Percentiles rank a stretch among this genome's conserved stretches.
Conservation (phyloP, 2,888 invertebrate genomes). For the Trissolcus brochymenae region DNA sequence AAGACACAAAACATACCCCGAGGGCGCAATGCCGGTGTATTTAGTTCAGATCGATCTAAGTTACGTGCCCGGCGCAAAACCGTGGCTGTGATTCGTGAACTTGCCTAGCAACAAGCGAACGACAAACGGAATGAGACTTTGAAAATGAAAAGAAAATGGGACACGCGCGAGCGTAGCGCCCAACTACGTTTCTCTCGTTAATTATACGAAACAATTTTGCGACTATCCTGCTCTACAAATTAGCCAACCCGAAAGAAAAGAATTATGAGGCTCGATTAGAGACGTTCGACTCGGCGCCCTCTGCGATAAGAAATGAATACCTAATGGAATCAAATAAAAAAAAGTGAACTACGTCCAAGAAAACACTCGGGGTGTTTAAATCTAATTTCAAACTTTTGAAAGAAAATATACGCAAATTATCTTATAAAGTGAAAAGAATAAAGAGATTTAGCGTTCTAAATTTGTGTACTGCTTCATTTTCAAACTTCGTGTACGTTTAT, state of each 20-base stretch:
- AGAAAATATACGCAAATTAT: too few species aligned
- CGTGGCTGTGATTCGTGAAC: slow-evolving; percentile 64
- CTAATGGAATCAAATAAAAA: background rate
- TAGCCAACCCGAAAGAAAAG: slow-evolving; percentile 18
- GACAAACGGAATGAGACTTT: slow-evolving; percentile 54
- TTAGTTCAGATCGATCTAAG: slow-evolving; percentile 66
- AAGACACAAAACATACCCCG: slow-evolving; percentile 56
- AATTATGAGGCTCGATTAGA: slow-evolving; percentile 3
- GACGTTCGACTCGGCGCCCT: too few species aligned
- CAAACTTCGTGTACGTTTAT: too few species aligned
- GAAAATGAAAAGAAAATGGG: slow-evolving; percentile 54
- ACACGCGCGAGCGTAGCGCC: slow-evolving; percentile 26
- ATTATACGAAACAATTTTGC: slow-evolving; percentile 36
- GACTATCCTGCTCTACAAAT: slow-evolving; percentile 23
- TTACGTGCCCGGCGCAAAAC: slow-evolving; percentile 65
- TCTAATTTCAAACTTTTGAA: too few species aligned
- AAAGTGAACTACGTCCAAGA: background rate
- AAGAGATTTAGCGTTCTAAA: too few species aligned
- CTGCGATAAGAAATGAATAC: too few species aligned
- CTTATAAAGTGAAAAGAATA: too few species aligned
- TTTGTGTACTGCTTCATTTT: too few species aligned
- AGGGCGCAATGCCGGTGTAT: slow-evolving; percentile 54
- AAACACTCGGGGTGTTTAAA: background rate
- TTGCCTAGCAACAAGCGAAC: slow-evolving; percentile 66
- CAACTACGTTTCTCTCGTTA: slow-evolving; percentile 33